Evolutionary conservation across 2,797 vertebrate species (phyloP), one percentile per base, ranked within the genome.

Genomic region (Artibeus lituratus): DNA sequence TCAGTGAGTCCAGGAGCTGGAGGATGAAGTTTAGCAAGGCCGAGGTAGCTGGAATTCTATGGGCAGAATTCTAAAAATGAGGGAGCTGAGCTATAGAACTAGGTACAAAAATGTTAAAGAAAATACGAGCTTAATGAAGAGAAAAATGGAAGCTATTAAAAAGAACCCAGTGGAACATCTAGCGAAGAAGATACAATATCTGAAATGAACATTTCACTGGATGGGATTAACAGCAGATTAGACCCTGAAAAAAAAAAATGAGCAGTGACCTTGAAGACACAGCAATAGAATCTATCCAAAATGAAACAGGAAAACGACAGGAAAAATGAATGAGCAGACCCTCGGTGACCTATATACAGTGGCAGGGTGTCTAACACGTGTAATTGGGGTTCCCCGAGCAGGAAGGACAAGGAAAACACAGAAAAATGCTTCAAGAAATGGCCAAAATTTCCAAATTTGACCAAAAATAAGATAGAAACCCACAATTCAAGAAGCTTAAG

Each of bases 121-220:
- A 89, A 89, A 77, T 76, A 35, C 49, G 39, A 49, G 32, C 53
- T 94, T 94, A 80, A 35, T 55, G 29, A 90, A 81, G 76, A 92
- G n/a, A 90, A 62, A 49, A 77, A 82, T 91, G 53, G 57, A 80
- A 67, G 37, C 83, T 94, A 69, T 84, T 90, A 65, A 55, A 91
- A 90, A 93, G 24, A 94, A 69, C 26, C 62, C 70, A 91, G 21
- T 78, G n/a, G 32, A 96, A 72, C 18, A 51, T 49, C 19, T 76
- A 37, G 51, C 90, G 53, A 51, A 84, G 69, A 83, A 92, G 90
- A 65, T 35, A n/a, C 12, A 94, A n/a, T 69, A 67, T 73, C 39
- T 49, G 16, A 76, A 57, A 72, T 92, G 57, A 87, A 91, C 72
- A 86, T 84, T 53, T 95, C 29, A 77, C 26, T 69, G 65, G 62